A percentile compares a stretch with the other conserved stretches of the same genome.
Conservation (phyloP, 2,888 invertebrate species). For the Acrobasis suavella region DNA sequence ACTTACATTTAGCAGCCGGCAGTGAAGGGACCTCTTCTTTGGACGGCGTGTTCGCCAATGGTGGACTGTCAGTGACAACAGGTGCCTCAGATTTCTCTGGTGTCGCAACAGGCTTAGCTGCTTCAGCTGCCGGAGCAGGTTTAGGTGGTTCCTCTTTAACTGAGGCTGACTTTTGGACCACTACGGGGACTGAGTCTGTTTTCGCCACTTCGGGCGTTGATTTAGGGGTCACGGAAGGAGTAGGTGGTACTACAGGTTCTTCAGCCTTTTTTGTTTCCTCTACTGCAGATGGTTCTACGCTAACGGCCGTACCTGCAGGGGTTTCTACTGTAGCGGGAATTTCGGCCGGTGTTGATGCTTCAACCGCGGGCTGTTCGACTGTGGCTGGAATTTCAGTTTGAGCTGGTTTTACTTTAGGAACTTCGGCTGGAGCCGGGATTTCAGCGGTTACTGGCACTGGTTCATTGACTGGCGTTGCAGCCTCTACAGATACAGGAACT, state of each 20-base stretch:
- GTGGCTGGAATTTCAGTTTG: conserved; percentile 20
- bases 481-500: conserved; percentile 28
- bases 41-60: conserved; percentile 68
- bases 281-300: conserved; percentile 39
- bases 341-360: conserved; percentile 26
- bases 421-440: conserved; percentile 8
- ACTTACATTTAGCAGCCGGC: conserved; percentile 74
- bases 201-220: conserved; percentile 35
- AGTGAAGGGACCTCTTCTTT: conserved; percentile 60
- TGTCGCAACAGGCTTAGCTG: conserved; percentile 40
- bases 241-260: conserved; percentile 35
- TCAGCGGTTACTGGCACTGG: conserved; percentile 25
- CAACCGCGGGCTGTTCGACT: conserved; percentile 17
- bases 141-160: conserved; percentile 21
- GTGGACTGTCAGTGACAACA: conserved; percentile 63
- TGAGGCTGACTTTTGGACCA: conserved; percentile 17
- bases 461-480: conserved; percentile 26
- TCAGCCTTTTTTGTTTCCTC: conserved; percentile 37
- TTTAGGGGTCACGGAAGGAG: conserved; percentile 39
- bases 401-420: conserved; percentile 15
- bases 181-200: conserved; percentile 37
- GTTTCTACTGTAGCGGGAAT: conserved; percentile 30
- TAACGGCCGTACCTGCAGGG: conserved; percentile 28
- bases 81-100: conserved; percentile 35
- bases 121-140: conserved; percentile 36